Base-by-base conservation (phyloP, 2,888 invertebrate genomes). In the Colostygia pectinataria region DNA sequence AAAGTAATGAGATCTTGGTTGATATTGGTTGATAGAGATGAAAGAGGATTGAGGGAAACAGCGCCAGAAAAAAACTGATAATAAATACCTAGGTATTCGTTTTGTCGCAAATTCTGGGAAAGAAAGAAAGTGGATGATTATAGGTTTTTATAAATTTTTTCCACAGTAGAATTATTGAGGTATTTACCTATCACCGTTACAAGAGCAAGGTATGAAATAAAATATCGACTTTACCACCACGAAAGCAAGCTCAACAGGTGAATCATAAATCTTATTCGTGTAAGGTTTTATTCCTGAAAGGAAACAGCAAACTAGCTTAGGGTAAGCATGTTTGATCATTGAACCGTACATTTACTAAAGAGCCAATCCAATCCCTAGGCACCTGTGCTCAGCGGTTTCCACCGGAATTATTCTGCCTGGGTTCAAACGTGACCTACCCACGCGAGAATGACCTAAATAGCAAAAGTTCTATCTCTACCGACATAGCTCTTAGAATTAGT, bases 1-100 rank as follows among this genome's bases (percentile, higher is more conserved):
- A 84, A 83, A 3, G 20, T n/a, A 31, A 23, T n/a, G 6, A 24
- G 2, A 9, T n/a, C n/a, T n/a, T n/a, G n/a, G n/a, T n/a, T n/a
- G n/a, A n/a, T n/a, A 29, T 15, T 9, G 8, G 18, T 29, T 7
- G 12, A 12, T 6, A 12, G 27, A 12, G 10, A 28, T n/a, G n/a
- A n/a, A n/a, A n/a, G n/a, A n/a, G n/a, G n/a, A n/a, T n/a, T n/a
- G n/a, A n/a, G n/a, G n/a, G n/a, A n/a, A n/a, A n/a, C n/a, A n/a
- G n/a, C n/a, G n/a, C n/a, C n/a, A n/a, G n/a, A n/a, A n/a, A n/a
- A n/a, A n/a, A n/a, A n/a, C n/a, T n/a, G n/a, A n/a, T n/a, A n/a
- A n/a, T n/a, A n/a, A n/a, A n/a, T n/a, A n/a, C n/a, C n/a, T n/a
- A n/a, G n/a, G n/a, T n/a, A n/a, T n/a, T n/a, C n/a, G n/a, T n/a